Conservation (phyloP, 1,140 invertebrate species). For the Macrotrachela quadricornifera region DNA sequence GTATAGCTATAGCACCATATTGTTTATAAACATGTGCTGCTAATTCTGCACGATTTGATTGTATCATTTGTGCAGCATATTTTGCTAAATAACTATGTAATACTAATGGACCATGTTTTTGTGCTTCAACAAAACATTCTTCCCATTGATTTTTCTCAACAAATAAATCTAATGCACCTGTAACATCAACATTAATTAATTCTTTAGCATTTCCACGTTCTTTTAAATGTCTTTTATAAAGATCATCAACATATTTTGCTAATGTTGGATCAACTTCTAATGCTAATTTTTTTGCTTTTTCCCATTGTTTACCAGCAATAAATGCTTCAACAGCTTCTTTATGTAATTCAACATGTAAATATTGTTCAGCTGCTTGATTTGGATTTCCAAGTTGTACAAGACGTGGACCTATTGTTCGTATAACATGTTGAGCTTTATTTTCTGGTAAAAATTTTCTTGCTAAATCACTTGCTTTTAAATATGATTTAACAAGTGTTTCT, state of each 20-base stretch:
- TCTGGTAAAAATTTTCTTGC: slow-evolving; percentile 49
- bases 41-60: slow-evolving; percentile 36
- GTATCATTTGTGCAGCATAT: slow-evolving; percentile 56
- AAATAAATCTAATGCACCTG: slow-evolving; percentile 58
- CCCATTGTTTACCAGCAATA: slow-evolving; percentile 54
- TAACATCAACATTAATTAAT: slow-evolving; percentile 54
- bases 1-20: slow-evolving; percentile 52
- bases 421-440: slow-evolving; percentile 40
- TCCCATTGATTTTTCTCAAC: slow-evolving; percentile 74
- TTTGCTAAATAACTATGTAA: slow-evolving; percentile 66
- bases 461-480: slow-evolving; percentile 39
- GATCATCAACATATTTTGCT: slow-evolving; percentile 48
- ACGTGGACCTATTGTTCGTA: slow-evolving; percentile 31
- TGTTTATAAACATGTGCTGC: slow-evolving; percentile 51
- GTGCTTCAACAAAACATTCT: slow-evolving; percentile 65
- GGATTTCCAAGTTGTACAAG: slow-evolving; percentile 33
- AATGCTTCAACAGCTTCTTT: slow-evolving; percentile 65
- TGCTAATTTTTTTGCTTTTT: slow-evolving; percentile 56
- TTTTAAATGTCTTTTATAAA: slow-evolving; percentile 54
- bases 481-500: slow-evolving; percentile 41
- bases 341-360: slow-evolving; percentile 49
- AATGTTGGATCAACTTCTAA: slow-evolving; percentile 55
- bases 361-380: slow-evolving; percentile 43
- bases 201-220: slow-evolving; percentile 43
- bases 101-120: slow-evolving; percentile 41